phyloP scores from a whole-genome alignment of 2,797 vertebrate genomes.

The Acanthurus leucopareius region DNA sequence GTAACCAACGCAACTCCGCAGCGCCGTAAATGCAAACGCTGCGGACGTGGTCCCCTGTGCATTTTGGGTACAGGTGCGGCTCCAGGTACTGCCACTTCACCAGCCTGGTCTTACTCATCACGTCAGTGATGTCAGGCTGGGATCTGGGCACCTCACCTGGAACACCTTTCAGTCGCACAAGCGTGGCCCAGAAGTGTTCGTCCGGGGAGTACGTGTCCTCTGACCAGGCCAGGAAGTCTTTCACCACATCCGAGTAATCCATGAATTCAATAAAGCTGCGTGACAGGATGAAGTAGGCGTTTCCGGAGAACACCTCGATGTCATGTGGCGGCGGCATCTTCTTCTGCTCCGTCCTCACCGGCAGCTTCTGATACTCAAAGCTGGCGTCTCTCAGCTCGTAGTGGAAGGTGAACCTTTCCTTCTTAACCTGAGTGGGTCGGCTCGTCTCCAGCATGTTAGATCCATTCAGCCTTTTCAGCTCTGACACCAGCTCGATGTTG shows the following conservation, averaged over 20 bases:
- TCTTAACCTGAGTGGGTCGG: constrained; percentile 87
- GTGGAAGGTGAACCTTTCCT: constrained; percentile 87
- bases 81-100: constrained; percentile 95
- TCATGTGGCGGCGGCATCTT: constrained; percentile 88
- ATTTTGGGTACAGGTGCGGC: constrained; percentile 88
- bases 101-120: constrained; percentile 92
- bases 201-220: constrained; percentile 94
- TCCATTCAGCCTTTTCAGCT: constrained; percentile 88
- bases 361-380: constrained; percentile 86
- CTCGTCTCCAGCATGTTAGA: constrained; percentile 92
- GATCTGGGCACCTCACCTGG: constrained; percentile 89
- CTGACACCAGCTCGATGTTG: constrained; percentile 90
- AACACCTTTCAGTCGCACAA: constrained; percentile 89
- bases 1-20: constrained; percentile 91
- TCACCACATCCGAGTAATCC: constrained; percentile 80
- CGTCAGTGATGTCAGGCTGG: constrained; percentile 89
- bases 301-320: constrained; percentile 92
- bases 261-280: constrained; percentile 85
- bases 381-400: constrained; percentile 83
- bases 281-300: constrained; percentile 93
- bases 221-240: constrained; percentile 93
- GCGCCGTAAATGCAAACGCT: constrained; percentile 94
- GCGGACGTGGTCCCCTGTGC: constrained; percentile 90
- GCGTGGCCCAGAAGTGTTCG: constrained; percentile 96
- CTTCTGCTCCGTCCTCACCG: constrained; percentile 81